Conservation (phyloP, 2,888 invertebrate genomes). For the Nezara viridula region DNA sequence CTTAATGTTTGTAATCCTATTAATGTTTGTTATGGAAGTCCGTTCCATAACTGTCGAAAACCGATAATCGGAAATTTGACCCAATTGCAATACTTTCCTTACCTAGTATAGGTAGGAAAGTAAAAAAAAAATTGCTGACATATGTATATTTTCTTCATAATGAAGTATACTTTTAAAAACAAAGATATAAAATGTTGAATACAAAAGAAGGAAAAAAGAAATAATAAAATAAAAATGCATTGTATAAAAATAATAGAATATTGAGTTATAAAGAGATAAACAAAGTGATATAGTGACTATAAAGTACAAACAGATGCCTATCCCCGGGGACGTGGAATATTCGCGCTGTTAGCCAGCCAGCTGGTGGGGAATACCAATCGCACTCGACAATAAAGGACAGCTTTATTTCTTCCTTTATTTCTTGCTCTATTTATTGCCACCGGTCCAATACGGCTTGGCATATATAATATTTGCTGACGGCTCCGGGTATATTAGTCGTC, state of each 20-base stretch:
- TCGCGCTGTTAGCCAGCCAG: background rate
- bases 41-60: no score
- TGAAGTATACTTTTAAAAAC: no score
- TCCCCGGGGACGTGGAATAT: background rate
- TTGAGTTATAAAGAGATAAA: background rate
- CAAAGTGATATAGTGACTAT: background rate
- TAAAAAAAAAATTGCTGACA: no score
- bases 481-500: background rate
- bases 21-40: no score
- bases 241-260: background rate
- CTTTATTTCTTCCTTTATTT: background rate
- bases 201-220: no score
- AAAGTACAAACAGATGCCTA: conserved; percentile 9
- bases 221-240: no score
- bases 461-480: conserved; percentile 35
- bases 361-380: background rate
- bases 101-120: no score
- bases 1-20: no score
- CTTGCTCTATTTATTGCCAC: background rate
- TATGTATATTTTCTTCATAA: no score
- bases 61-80: no score
- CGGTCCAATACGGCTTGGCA: background rate
- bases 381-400: background rate
- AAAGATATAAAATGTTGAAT: no score
- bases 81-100: no score